Base-by-base conservation (phyloP, 2,797 vertebrate genomes). In the Oryzias dopingdopingensis region DNA sequence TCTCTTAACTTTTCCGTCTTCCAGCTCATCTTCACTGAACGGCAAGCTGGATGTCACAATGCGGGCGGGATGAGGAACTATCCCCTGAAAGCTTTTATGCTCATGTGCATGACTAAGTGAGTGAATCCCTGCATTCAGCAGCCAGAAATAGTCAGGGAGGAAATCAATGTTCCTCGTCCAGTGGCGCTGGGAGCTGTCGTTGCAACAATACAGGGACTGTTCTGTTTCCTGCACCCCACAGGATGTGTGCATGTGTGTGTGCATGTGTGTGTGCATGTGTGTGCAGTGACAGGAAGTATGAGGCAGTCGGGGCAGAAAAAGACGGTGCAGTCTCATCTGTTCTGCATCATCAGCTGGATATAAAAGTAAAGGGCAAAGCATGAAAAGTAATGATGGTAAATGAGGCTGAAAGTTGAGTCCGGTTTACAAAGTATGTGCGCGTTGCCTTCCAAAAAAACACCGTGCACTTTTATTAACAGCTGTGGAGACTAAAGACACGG, bases 131-230 rank as follows among this genome's bases (percentile, higher is more conserved):
- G 76, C 72, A 74, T 83, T 79, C 75, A 79, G 75, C 15, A 4
- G 50, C 69, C 74, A 82, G 76, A 62, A 87, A 87, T 82, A 88
- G 77, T 51, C 63, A 73, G 67, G 77, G 74, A 82, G 79, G 81
- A 89, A 88, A 87, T 88, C 82, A 71, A 78, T 83, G 88, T 76
- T 82, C 70, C 74, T 80, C 72, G 63, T 52, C 49, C 75, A 62
- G 73, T 83, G 79, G 80, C 52, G 66, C 83, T 83, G 77, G 76
- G 80, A 84, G 77, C 86, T 70, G 82, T 85, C 82, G 84, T 76
- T 69, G 72, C 68, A 32, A 87, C 86, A 88, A 88, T 81, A 62
- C 74, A 81, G 71, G 71, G 74, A 80, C 84, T 88, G 86, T 87
- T 77, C 83, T 75, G 72, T 71, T 88, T 84, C 81, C 82, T 85